A percentile compares a stretch with the other conserved stretches of the same genome.
phyloP scores from a whole-genome alignment of 2,888 invertebrate species.

The Venusia cambrica region DNA sequence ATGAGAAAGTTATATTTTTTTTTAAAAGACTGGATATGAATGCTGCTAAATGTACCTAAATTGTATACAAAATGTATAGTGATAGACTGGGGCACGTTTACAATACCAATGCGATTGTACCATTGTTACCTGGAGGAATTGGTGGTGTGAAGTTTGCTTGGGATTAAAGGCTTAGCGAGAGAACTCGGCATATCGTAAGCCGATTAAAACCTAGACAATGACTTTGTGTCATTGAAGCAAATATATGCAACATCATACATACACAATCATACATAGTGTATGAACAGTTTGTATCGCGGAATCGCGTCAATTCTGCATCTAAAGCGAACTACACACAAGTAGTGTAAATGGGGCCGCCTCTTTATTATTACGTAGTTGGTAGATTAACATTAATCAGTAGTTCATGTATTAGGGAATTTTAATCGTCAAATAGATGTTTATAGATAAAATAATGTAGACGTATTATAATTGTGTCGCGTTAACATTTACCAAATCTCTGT shows the following conservation, averaged over 20 bases:
- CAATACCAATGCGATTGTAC: conserved; percentile 19
- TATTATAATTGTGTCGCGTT: conserved; percentile 46
- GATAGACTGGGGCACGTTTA: conserved; percentile 29
- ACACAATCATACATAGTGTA: too few relatives aligned
- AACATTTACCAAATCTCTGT: conserved; percentile 72
- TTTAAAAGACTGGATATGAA: conserved; percentile 30
- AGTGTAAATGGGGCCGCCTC: conserved; percentile 76
- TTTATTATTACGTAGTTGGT: conserved; percentile 57
- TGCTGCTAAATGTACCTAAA: conserved; percentile 32
- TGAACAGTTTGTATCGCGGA: conserved; percentile 6
- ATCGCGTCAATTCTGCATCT: conserved; percentile 19
- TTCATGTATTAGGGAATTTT: conserved; percentile 65
- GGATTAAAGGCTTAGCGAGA: conserved; percentile 18
- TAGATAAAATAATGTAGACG: conserved; percentile 57
- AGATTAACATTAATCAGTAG: conserved; percentile 52
- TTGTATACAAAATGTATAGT: conserved; percentile 24
- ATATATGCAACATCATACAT: too few relatives aligned
- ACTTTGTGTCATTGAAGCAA: too few relatives aligned
- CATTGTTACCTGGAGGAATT: conserved; percentile 2
- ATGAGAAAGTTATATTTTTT: conserved; percentile 25
- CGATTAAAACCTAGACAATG: too few relatives aligned
- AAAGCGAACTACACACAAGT: conserved; percentile 31
- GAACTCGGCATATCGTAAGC: conserved; percentile 7
- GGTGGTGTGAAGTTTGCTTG: conserved; percentile 23
- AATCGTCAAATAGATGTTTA: conserved; percentile 60